Evolutionary conservation across 2,797 vertebrate genomes (phyloP).

Genomic region (Cyclura pinguis): DNA sequence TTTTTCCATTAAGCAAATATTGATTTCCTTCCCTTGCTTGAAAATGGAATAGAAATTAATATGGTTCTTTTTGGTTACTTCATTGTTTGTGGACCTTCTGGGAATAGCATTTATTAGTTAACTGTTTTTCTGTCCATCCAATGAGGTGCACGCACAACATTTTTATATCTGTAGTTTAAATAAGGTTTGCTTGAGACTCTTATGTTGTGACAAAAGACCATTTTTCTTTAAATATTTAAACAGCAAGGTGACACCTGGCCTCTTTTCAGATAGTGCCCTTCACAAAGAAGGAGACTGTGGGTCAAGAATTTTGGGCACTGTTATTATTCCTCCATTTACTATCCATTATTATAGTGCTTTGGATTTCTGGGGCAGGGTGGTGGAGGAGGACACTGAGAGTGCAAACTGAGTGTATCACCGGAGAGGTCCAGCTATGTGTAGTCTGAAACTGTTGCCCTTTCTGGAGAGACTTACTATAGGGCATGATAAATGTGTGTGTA

Average conservation of each 20-base stretch:
- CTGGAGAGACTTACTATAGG: background rate
- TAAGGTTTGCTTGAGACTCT: slow-evolving; percentile 50
- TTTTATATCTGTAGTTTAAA: slow-evolving; percentile 53
- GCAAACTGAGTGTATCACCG: background rate
- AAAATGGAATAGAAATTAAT: slow-evolving; percentile 69
- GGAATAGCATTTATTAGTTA: slow-evolving; percentile 65
- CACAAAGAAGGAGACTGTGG: slow-evolving; percentile 36
- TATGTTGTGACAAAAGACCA: slow-evolving; percentile 43
- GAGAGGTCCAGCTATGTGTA: background rate
- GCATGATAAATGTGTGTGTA: background rate
- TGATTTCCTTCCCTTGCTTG: slow-evolving; percentile 68
- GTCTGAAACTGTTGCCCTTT: background rate
- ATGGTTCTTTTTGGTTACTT: slow-evolving; percentile 58
- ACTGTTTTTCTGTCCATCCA: slow-evolving; percentile 51
- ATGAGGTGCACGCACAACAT: slow-evolving; percentile 5
- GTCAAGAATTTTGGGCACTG: slow-evolving; percentile 16
- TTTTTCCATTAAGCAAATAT: slow-evolving; percentile 77
- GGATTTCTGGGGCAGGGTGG: background rate
- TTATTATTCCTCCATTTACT: slow-evolving; percentile 31
- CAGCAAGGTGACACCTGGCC: slow-evolving; percentile 26
- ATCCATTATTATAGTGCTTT: background rate
- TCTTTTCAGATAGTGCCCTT: background rate
- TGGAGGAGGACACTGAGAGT: background rate
- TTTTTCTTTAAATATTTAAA: slow-evolving; percentile 60
- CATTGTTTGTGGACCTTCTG: slow-evolving; percentile 59